These are phyloP conservation scores for Aphrophora alni DNA, from an alignment of 2,888 invertebrate genomes.

Conservation along the genomic window DNA sequence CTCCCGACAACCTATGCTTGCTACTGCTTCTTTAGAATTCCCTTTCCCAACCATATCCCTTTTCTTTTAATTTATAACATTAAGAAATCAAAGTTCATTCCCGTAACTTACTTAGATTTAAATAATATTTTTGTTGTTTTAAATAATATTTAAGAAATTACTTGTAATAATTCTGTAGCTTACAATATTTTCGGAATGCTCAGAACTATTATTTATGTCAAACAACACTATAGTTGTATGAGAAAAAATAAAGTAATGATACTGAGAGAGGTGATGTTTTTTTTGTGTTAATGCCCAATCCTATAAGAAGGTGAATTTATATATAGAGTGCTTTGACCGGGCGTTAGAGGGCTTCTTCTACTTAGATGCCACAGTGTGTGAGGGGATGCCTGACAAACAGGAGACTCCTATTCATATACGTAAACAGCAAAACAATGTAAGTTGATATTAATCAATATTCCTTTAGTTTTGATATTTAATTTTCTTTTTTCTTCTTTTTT, in stretches of 20 bases:
- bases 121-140: not conserved
- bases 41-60: not conserved
- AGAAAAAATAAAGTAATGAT: not conserved
- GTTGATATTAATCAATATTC: not conserved
- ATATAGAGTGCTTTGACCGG: not conserved
- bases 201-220: not conserved
- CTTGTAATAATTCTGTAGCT: not conserved
- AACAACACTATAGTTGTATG: not conserved
- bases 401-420: constrained; percentile 28
- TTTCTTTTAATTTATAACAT: not conserved
- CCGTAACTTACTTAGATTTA: not conserved
- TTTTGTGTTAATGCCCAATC: not conserved
- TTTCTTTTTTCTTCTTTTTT: too few species aligned
- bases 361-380: not conserved
- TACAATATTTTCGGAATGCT: not conserved
- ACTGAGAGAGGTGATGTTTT: not conserved
- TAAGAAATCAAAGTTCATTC: not conserved
- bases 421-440: constrained; percentile 33
- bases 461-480: too few species aligned
- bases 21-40: constrained; percentile 6
- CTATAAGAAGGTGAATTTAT: not conserved
- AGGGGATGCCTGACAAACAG: constrained; percentile 29
- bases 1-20: not conserved
- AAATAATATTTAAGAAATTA: not conserved
- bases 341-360: constrained; percentile 21